phyloP scores from a whole-genome alignment of 2,888 invertebrate genomes.

The Idaea biselata region DNA sequence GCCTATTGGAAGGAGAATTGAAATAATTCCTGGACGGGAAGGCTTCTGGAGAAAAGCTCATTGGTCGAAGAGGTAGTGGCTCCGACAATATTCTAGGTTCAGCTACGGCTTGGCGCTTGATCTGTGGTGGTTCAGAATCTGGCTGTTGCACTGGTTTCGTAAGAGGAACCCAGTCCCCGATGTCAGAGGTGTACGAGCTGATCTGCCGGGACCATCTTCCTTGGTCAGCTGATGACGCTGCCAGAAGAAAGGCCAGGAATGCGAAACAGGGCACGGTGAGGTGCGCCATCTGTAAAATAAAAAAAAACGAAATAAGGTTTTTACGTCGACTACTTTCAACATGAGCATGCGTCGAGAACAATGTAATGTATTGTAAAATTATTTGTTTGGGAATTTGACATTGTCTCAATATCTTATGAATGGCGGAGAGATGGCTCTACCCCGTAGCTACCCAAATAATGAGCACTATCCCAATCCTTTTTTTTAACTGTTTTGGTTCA shows the following conservation, averaged over 20 bases:
- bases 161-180: constrained; percentile 72
- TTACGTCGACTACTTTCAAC: too few relatives aligned
- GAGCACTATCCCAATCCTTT: too few relatives aligned
- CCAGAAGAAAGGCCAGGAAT: constrained; percentile 50
- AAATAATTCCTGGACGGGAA: constrained; percentile 60
- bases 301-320: constrained; percentile 10
- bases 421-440: too few relatives aligned
- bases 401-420: too few relatives aligned
- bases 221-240: constrained; percentile 50
- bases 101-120: constrained; percentile 69
- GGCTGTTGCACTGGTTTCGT: constrained; percentile 58
- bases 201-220: constrained; percentile 75
- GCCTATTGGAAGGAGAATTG: constrained; percentile 57
- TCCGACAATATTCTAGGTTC: constrained; percentile 72
- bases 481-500: too few relatives aligned
- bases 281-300: constrained; percentile 65
- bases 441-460: too few relatives aligned
- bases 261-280: constrained; percentile 47
- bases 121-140: constrained; percentile 38
- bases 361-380: too few relatives aligned
- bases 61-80: constrained; percentile 57
- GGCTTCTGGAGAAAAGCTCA: constrained; percentile 53
- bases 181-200: constrained; percentile 71
- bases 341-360: too few relatives aligned
- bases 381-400: too few relatives aligned